Evolutionary conservation across 1,140 invertebrate species (phyloP).

Genomic region (Hypothenemus hampei): DNA sequence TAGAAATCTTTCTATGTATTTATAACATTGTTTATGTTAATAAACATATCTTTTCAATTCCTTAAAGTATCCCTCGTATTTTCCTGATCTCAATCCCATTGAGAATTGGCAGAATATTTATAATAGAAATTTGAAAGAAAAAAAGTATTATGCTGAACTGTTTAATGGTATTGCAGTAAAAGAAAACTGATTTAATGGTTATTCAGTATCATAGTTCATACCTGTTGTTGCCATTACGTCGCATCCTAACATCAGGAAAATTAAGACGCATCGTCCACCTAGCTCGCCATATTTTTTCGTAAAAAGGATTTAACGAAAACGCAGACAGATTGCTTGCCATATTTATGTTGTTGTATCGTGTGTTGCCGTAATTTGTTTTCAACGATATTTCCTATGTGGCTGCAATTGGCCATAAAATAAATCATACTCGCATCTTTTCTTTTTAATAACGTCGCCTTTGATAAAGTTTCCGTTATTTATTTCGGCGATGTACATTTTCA

Average conservation of each 20-base stretch:
- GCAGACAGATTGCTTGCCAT: slow-evolving; percentile 37
- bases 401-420: slow-evolving; percentile 22
- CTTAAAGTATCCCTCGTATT: background rate
- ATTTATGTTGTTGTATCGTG: slow-evolving; percentile 41
- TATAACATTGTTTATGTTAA: too few relatives aligned
- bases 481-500: background rate
- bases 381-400: slow-evolving; percentile 34
- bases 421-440: slow-evolving; percentile 22
- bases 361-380: slow-evolving; percentile 37
- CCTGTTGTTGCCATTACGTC: background rate
- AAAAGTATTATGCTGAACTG: background rate
- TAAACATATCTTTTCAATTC: too few relatives aligned
- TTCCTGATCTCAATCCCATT: background rate
- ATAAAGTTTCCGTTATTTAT: slow-evolving; percentile 11
- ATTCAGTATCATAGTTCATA: background rate
- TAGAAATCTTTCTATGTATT: too few relatives aligned
- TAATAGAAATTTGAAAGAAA: background rate
- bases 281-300: slow-evolving; percentile 15
- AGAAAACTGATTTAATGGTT: background rate
- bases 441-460: slow-evolving; percentile 18
- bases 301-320: slow-evolving; percentile 35
- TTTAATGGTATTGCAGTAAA: background rate
- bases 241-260: background rate
- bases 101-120: background rate
- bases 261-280: slow-evolving; percentile 13